A percentile compares a stretch with the other conserved stretches of the same genome.
Conservation (phyloP, 2,888 invertebrate species). For the Coleophora flavipennella region DNA sequence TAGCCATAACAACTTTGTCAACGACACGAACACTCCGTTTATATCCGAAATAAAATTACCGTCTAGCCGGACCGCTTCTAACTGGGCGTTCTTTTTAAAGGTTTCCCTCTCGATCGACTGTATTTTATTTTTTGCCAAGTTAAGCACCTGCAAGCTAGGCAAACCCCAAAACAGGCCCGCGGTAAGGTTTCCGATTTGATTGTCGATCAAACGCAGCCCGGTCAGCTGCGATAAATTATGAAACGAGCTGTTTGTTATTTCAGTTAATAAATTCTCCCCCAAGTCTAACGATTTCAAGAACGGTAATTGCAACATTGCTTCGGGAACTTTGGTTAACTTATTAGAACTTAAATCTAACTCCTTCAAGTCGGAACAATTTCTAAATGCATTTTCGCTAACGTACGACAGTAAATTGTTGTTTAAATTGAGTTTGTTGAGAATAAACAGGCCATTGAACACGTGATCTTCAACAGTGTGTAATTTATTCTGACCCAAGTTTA, state of each 20-base stretch:
- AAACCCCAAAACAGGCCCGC: conserved; percentile 89
- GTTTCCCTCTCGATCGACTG: conserved; percentile 88
- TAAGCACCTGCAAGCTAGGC: conserved; percentile 86
- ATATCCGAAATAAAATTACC: conserved; percentile 91
- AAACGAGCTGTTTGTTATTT: conserved; percentile 87
- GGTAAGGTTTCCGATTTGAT: conserved; percentile 90
- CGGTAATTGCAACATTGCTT: conserved; percentile 84
- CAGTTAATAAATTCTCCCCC: conserved; percentile 90
- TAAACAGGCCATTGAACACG: conserved; percentile 87
- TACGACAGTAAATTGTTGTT: conserved; percentile 87
- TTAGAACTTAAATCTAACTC: conserved; percentile 92
- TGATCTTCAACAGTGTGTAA: conserved; percentile 84
- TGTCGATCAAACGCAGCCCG: conserved; percentile 90
- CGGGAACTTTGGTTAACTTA: conserved; percentile 86
- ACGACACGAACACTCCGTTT: conserved; percentile 89
- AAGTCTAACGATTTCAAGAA: conserved; percentile 91
- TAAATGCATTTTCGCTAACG: conserved; percentile 85
- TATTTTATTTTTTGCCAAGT: conserved; percentile 91
- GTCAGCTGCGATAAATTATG: conserved; percentile 88
- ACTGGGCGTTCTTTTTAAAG: conserved; percentile 85
- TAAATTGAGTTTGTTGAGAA: conserved; percentile 85
- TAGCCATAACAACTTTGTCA: conserved; percentile 87
- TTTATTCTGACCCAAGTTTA: conserved; percentile 90
- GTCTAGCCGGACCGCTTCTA: conserved; percentile 90
- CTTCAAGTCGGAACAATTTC: conserved; percentile 89